Evolutionary conservation across 2,113 vertebrate genomes (phyloP).

Genomic region (Boulengerochromis microlepis): DNA sequence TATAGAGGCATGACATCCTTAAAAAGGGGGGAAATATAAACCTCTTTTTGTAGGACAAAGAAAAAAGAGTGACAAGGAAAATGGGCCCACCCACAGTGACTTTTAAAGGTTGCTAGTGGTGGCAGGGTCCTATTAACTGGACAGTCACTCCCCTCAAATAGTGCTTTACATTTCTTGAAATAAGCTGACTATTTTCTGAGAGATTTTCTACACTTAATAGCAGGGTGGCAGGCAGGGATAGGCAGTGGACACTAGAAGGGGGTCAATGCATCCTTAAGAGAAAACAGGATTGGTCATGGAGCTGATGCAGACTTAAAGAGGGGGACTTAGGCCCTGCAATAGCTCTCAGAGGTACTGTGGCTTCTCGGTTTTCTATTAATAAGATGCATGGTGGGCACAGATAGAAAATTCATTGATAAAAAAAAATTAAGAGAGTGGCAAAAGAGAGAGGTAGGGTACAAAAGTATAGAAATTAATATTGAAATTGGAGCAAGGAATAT

Average conservation of each 20-base stretch:
- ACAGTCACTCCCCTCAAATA: slow-evolving; percentile 20
- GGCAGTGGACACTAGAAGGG: slow-evolving; percentile 19
- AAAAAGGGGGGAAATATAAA: slow-evolving; percentile 1
- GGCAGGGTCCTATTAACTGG: background rate
- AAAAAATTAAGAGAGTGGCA: background rate
- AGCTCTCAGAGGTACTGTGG: slow-evolving; percentile 30
- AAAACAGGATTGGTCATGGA: slow-evolving; percentile 69
- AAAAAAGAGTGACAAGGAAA: background rate
- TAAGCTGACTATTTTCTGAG: background rate
- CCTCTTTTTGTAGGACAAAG: background rate
- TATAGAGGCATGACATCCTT: background rate
- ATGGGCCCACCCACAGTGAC: background rate
- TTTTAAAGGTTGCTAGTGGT: slow-evolving; percentile 4
- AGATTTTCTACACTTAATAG: slow-evolving; percentile 31
- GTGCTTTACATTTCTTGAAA: slow-evolving; percentile 17
- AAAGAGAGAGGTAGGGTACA: background rate
- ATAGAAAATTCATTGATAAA: slow-evolving; percentile 25
- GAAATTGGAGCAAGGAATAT: background rate
- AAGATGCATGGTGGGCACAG: slow-evolving; percentile 30
- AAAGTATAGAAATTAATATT: background rate
- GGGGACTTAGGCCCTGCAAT: slow-evolving; percentile 17
- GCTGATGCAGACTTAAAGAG: slow-evolving; percentile 55
- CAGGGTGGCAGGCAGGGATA: slow-evolving; percentile 1
- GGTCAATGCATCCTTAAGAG: slow-evolving; percentile 38
- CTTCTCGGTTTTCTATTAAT: slow-evolving; percentile 44